Conservation (phyloP, 30 jellyfish, hydroid and myxozoan species). For the Aurelia sp. region DNA sequence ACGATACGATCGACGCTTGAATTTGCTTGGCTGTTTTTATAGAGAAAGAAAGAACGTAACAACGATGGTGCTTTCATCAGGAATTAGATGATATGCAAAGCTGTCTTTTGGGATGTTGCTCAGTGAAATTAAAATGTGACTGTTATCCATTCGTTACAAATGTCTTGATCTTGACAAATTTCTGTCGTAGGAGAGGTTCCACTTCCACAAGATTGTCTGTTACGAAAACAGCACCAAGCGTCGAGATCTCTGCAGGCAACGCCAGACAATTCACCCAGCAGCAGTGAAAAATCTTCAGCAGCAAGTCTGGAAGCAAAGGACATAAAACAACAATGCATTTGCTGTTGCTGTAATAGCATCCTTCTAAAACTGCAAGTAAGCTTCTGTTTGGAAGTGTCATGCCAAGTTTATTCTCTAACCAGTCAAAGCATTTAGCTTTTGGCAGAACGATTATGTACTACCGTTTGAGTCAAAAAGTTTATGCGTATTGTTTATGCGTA, state of each 20-base stretch:
- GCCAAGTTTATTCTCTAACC: background rate
- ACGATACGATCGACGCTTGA: no score
- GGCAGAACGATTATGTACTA: background rate
- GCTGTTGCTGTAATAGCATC: constrained; percentile 91
- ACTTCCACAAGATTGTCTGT: constrained; percentile 90
- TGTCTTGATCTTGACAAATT: no score
- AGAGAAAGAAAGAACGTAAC: no score
- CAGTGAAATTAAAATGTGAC: no score
- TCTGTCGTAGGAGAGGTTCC: constrained; percentile 83
- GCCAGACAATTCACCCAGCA: constrained; percentile 53
- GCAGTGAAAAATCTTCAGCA: background rate
- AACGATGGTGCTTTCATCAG: no score
- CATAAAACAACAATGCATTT: constrained; percentile 61
- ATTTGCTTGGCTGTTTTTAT: no score
- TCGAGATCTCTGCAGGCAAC: constrained; percentile 8
- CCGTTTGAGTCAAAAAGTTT: no score
- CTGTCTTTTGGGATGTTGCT: no score
- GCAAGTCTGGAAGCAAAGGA: constrained; percentile 2
- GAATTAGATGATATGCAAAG: no score
- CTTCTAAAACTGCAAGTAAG: constrained; percentile 83
- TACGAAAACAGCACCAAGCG: constrained; percentile 52
- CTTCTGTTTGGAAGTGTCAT: background rate
- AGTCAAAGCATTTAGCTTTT: background rate
- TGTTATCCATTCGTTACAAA: no score
- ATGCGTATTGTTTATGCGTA: no score